These are phyloP conservation scores for Troides oblongomaculatus DNA, from an alignment of 2,888 invertebrate species.

Conservation along the genomic window DNA sequence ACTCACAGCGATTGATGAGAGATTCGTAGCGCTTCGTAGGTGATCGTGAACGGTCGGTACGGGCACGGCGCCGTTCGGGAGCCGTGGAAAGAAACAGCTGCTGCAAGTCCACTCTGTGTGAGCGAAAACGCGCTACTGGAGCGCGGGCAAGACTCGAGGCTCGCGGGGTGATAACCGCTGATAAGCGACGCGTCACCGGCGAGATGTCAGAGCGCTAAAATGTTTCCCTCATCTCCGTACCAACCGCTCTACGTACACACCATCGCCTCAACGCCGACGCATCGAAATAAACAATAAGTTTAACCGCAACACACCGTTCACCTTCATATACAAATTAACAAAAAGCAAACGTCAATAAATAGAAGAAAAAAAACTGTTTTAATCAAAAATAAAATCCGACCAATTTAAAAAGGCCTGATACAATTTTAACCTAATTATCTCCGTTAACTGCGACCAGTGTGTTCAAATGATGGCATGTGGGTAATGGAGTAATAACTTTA, in stretches of 20 bases:
- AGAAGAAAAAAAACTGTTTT: too few species aligned
- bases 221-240: slow-evolving; percentile 30
- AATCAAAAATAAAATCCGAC: too few species aligned
- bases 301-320: background rate
- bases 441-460: background rate
- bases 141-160: slow-evolving; percentile 48
- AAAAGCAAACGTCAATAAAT: background rate
- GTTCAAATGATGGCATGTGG: background rate
- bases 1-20: slow-evolving; percentile 31
- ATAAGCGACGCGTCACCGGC: slow-evolving; percentile 65
- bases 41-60: slow-evolving; percentile 31
- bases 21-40: slow-evolving; percentile 29
- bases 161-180: slow-evolving; percentile 72
- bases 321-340: background rate
- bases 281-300: background rate
- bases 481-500: background rate
- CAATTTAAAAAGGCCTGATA: too few species aligned
- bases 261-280: background rate
- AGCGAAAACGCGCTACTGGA: slow-evolving; percentile 65
- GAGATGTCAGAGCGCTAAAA: slow-evolving; percentile 46
- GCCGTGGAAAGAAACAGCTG: slow-evolving; percentile 35
- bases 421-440: too few species aligned
- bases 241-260: background rate
- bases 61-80: slow-evolving; percentile 38
- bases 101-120: slow-evolving; percentile 51